Evolutionary conservation across 1,140 invertebrate species (phyloP), one percentile per base, ranked within the genome.

Genomic region (Leptoteleia sp.): DNA sequence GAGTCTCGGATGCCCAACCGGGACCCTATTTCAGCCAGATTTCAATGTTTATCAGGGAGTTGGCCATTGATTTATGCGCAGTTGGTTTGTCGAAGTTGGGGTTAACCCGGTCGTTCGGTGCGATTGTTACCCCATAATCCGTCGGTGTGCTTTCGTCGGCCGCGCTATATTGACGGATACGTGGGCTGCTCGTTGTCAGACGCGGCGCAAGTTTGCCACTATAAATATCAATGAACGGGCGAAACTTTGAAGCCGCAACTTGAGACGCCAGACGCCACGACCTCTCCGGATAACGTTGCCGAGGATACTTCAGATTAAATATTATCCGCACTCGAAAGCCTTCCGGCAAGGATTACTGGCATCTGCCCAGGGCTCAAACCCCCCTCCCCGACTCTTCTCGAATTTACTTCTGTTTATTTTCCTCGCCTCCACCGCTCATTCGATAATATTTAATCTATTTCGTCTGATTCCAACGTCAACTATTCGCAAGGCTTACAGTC

Each of bases 271-370:
- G 67, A 68, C 68, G 42, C 61, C 55, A 42, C 55, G 35, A 78
- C 43, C 75, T 71, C 45, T 50, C 61, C 50, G 48, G 65, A 71
- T 70, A 77, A 57, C 65, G 57, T 55, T 37, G 52, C 59, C 52
- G 61, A 77, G 67, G 61, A 78, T 67, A 67, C 76, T 78, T 67
- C 37, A 78, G 76, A 78, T 78, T 78, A 78, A 78, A 78, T 67
- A 78, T 78, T 78, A 78, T 72, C 67, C 61, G 54, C 40, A 59
- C 62, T 78, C 54, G 45, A 78, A 62, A 77, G 65, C n/a, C 75
- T 71, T 70, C 50, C 59, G 59, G 40, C 59, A 77, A 77, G 55
- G 75, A 68, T 68, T 71, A 77, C 75, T 77, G 75, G 75, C 75
- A 77, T 71, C 65, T 65, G 55, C 75, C 75, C 75, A 77, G 65